Evolutionary conservation across 2,888 invertebrate species (phyloP).

Genomic region (Clostera curtula): DNA sequence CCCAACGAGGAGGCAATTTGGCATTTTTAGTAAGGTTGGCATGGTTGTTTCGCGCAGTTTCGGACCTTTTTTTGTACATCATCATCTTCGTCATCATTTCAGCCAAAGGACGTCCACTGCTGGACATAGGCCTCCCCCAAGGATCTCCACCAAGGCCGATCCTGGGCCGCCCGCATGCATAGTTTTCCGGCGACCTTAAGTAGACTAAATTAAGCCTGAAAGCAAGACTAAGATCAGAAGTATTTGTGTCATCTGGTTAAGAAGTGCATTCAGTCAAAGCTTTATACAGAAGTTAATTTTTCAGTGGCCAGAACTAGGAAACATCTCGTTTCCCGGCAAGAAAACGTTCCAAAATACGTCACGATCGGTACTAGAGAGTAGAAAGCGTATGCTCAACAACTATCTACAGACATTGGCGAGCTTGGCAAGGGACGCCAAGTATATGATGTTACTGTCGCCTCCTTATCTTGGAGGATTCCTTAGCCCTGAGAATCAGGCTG

Average conservation of each 20-base stretch:
- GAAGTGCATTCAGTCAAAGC: no score
- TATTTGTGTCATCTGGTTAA: no score
- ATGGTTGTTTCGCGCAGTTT: neutral
- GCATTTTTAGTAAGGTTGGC: no score
- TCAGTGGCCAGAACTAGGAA: slow-evolving; percentile 86
- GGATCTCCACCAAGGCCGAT: no score
- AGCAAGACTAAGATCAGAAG: no score
- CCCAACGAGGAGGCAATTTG: no score
- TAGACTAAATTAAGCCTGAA: no score
- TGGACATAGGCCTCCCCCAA: no score
- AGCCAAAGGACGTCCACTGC: no score
- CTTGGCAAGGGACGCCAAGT: slow-evolving; percentile 51
- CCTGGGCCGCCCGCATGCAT: no score
- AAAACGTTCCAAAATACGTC: slow-evolving; percentile 96
- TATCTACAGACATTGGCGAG: slow-evolving; percentile 82
- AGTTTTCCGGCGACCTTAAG: no score
- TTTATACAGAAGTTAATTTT: slow-evolving; percentile 22
- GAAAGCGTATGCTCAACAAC: slow-evolving; percentile 86
- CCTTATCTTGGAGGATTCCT: slow-evolving; percentile 65
- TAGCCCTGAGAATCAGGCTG: slow-evolving; percentile 59
- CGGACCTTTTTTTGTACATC: neutral
- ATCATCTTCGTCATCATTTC: no score
- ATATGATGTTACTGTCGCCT: slow-evolving; percentile 49
- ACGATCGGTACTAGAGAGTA: slow-evolving; percentile 85
- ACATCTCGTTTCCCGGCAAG: slow-evolving; percentile 91